Evolutionary conservation across 2,113 vertebrate species (phyloP), one percentile per base, ranked within the genome.

Genomic region (Apteryx mantelli): DNA sequence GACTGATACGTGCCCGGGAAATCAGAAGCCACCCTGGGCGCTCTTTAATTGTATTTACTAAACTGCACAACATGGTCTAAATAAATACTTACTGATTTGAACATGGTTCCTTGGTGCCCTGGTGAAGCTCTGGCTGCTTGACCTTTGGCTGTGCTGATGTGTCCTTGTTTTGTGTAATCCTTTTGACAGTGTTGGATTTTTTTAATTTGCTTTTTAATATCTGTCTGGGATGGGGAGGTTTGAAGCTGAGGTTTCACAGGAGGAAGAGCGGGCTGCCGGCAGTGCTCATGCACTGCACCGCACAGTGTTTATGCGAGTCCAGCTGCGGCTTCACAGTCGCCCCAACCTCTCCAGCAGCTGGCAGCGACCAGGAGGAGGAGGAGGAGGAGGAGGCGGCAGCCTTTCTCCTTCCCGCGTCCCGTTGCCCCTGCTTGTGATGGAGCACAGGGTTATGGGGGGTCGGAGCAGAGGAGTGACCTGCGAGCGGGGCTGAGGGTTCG

Each of bases 31-130:
- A 69, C 58, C 53, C 71, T 15, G 3, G 56, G 11, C 3, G 4
- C 48, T 61, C 40, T 28, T 2, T 52, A 76, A 36, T 64, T 88
- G 9, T 69, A 52, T 55, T 83, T 53, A 36, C 40, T 88, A 40
- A 94, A 82, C 82, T 86, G 44, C 65, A 32, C 38, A 58, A 38
- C 13, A 3, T 6, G 5, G 44, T 30, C 68, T 89, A 82, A 82
- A 61, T 93, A 94, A 87, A 86, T 88, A 73, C 79, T 84, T 93
- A 86, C 36, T 75, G 64, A 20, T 75, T 58, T 58, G 48, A 79
- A 7, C 58, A 8, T 21, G 34, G 20, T 50, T 65, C 66, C 91
- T 58, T 87, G 65, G 84, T 58, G 73, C 88, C 74, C 48, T 86
- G 89, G 87, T 64, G 42, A 70, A 73, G n/a, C 2, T 2, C 25